Base-by-base conservation (phyloP, 2,113 vertebrate species). In the Salvelinus namaycush region DNA sequence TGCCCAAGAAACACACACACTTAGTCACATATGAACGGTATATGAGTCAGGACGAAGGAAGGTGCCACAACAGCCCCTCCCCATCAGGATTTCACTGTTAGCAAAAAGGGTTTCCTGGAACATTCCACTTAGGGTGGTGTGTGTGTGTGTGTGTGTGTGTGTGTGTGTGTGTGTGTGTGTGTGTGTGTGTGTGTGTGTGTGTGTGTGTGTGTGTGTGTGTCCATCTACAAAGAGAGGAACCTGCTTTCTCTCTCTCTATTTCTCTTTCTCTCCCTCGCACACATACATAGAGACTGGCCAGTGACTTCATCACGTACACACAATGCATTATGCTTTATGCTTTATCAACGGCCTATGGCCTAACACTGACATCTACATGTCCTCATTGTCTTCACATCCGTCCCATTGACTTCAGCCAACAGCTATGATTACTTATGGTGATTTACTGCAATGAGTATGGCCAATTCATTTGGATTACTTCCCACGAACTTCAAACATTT, bases 381-480 rank as follows among this genome's bases (percentile, higher is more conserved):
- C 12, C 51, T 18, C 51, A 54, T 5, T 54, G 51, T 62, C 20
- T 62, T 22, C 59, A 24, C 59, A 16, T 24, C 20, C n/a, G 1
- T 9, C n/a, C n/a, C n/a, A 22, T 20, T 39, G 67, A 16, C 68
- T n/a, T 48, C 27, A 18, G 34, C 34, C 68, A 82, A 34, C 80
- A 85, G 68, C 76, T 84, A 85, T 80, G 27, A 76, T 74, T 68
- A 60, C 79, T 83, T 76, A 80, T 54, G 44, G 48, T 78, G 48
- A 83, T 57, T 14, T 31, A 72, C 48, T 31, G 60, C 65, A 22
- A 72, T 8, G 68, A 76, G 27, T 57, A 67, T 34, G 74, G 74
- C 73, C 76, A 44, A 44, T 78, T 54, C 77, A 64, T 27, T 68
- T 80, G 20, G 73, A 78, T 34, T 68, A 57, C 76, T 75, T 75